These are phyloP conservation scores for Paracyprichromis sp. DNA, from an alignment of 2,113 vertebrate genomes.

Conservation along the genomic window DNA sequence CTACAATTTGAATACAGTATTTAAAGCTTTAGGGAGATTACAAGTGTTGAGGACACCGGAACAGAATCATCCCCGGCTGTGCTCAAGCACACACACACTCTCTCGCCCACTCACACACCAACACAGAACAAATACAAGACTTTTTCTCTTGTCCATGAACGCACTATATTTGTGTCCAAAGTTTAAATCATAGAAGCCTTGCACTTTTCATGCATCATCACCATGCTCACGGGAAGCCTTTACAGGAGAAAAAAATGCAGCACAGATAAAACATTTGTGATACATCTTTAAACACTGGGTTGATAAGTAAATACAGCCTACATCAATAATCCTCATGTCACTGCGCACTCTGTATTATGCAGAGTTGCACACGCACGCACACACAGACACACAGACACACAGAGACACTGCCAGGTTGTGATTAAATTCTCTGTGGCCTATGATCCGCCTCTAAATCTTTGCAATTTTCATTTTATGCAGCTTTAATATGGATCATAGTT, in stretches of 20 bases:
- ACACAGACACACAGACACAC: conserved; percentile 54
- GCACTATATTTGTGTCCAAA: conserved; percentile 22
- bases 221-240: neutral
- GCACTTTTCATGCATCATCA: neutral
- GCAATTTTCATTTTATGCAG: conserved; percentile 96
- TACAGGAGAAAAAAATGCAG: conserved; percentile 4
- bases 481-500: conserved; percentile 92
- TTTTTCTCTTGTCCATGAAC: neutral
- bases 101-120: conserved; percentile 45
- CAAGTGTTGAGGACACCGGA: conserved; percentile 54
- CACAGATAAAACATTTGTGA: conserved; percentile 47
- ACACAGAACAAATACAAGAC: conserved; percentile 38
- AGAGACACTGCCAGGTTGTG: conserved; percentile 73
- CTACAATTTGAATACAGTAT: conserved; percentile 43
- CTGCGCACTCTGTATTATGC: conserved; percentile 71
- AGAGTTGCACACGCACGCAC: conserved; percentile 22
- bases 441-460: conserved; percentile 87
- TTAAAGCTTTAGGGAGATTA: conserved; percentile 68
- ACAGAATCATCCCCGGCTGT: conserved; percentile 48
- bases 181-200: neutral
- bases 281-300: conserved; percentile 75
- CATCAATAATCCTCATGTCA: conserved; percentile 72
- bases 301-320: conserved; percentile 78
- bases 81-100: conserved; percentile 34
- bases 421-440: conserved; percentile 85